phyloP scores from a whole-genome alignment of 2,113 vertebrate species.

The Halichoerus grypus region DNA sequence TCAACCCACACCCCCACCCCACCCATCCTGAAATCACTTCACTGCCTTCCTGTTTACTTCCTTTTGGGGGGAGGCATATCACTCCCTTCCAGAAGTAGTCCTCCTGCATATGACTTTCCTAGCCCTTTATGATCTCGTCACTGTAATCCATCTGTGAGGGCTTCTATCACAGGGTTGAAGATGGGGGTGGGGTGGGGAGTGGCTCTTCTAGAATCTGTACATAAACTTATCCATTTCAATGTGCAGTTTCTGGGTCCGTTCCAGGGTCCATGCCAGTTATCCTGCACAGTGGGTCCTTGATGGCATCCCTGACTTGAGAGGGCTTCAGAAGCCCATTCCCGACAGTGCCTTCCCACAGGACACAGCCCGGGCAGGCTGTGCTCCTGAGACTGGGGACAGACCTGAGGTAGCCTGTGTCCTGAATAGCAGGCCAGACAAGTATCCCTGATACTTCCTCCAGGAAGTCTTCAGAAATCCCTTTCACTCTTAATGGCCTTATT shows the following conservation, averaged over 20 bases:
- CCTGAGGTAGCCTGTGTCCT: neutral
- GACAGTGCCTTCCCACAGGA: neutral
- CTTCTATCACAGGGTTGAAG: neutral
- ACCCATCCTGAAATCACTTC: neutral
- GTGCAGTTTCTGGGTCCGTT: neutral
- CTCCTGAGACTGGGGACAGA: neutral
- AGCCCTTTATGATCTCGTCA: neutral
- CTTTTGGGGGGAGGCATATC: neutral
- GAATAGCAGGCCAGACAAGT: neutral
- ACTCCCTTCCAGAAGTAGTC: neutral
- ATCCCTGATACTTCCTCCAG: neutral
- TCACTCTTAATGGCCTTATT: neutral
- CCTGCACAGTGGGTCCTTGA: neutral
- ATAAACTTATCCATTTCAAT: neutral
- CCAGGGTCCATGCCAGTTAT: neutral
- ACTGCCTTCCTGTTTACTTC: neutral
- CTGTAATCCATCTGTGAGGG: neutral
- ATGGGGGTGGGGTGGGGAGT: too few species aligned
- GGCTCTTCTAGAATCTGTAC: neutral
- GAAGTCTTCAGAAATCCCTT: neutral
- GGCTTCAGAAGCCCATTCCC: neutral
- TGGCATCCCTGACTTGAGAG: neutral
- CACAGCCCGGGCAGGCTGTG: neutral
- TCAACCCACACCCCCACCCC: accelerated
- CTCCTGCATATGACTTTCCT: neutral